phyloP scores from a whole-genome alignment of 2,113 vertebrate species.

The Aegotheles bennettii region DNA sequence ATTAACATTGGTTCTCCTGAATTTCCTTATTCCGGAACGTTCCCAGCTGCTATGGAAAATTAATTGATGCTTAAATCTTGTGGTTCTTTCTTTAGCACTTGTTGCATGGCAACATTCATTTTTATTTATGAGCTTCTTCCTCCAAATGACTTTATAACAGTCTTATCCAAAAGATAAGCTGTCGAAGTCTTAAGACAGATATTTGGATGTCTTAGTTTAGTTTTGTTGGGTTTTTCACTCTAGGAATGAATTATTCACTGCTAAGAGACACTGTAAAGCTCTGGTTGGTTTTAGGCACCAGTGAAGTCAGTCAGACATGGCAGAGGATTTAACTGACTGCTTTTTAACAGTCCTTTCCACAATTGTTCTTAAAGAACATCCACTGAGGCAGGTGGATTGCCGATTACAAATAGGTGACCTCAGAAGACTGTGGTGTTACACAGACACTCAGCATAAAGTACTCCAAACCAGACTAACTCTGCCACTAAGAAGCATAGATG shows the following conservation, averaged over 20 bases:
- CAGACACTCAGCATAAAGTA: neutral
- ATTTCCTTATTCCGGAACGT: conserved; percentile 21
- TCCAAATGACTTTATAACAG: conserved; percentile 41
- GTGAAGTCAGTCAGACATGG: neutral
- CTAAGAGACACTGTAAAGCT: neutral
- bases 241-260: neutral
- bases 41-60: conserved; percentile 31
- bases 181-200: neutral
- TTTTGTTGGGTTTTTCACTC: neutral
- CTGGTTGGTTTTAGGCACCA: neutral
- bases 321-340: neutral
- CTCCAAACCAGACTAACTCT: neutral
- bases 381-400: neutral
- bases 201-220: neutral
- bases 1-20: neutral
- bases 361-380: neutral
- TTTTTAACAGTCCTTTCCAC: neutral
- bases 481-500: neutral
- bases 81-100: conserved; percentile 59
- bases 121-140: conserved; percentile 44
- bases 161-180: conserved; percentile 19
- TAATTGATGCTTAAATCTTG: conserved; percentile 29
- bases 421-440: neutral
- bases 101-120: conserved; percentile 65
- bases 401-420: neutral